Evolutionary conservation across 2,113 vertebrate genomes (phyloP).

Genomic region (Trogon surrucura): DNA sequence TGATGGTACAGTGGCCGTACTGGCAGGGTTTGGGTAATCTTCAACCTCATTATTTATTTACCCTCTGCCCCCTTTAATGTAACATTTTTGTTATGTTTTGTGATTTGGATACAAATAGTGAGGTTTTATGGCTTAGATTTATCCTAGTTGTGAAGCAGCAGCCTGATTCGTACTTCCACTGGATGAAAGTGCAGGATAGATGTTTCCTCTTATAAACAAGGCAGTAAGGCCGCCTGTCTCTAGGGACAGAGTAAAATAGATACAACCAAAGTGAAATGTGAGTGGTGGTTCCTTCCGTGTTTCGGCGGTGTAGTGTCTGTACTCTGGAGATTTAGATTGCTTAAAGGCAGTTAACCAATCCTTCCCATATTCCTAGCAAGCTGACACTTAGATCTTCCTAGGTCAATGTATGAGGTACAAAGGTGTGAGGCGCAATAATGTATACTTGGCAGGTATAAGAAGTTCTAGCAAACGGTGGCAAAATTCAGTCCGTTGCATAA

Average conservation of each 20-base stretch:
- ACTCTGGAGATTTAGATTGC: background rate
- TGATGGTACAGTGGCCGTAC: background rate
- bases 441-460: conserved; percentile 34
- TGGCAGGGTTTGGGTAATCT: background rate
- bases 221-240: background rate
- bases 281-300: conserved; percentile 1
- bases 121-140: background rate
- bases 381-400: background rate
- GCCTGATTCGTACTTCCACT: background rate
- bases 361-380: conserved; percentile 52
- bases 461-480: conserved; percentile 25
- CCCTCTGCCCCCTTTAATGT: background rate
- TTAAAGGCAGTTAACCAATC: conserved; percentile 59
- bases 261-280: background rate
- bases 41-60: background rate
- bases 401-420: background rate
- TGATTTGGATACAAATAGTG: background rate
- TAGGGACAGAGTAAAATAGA: background rate
- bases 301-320: conserved; percentile 4
- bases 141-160: background rate
- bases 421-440: background rate
- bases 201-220: background rate
- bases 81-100: background rate
- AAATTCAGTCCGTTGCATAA: conserved; percentile 60
- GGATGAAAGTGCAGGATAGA: background rate